Conservation (phyloP, 2,113 vertebrate genomes). For the Galeopterus variegatus region DNA sequence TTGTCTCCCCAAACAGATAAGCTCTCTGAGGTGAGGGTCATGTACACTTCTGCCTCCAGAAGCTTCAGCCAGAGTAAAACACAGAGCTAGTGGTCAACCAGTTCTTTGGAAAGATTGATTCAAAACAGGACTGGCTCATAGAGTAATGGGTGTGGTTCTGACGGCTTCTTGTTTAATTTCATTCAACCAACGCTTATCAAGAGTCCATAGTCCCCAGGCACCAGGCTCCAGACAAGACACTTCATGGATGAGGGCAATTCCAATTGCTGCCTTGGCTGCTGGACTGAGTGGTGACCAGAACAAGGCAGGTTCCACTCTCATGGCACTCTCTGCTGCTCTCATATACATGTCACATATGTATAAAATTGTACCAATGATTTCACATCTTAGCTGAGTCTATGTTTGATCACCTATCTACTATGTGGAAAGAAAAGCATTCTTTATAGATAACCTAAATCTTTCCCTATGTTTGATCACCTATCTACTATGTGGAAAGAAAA, state of each 20-base stretch:
- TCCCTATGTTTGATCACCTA: background rate
- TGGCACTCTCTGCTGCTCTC: background rate
- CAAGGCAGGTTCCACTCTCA: background rate
- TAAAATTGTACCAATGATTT: too few species aligned
- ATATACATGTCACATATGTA: background rate
- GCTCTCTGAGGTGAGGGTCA: background rate
- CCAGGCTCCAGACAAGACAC: background rate
- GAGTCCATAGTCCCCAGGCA: background rate
- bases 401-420: too few species aligned
- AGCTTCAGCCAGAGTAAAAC: background rate
- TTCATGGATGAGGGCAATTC: fast-evolving
- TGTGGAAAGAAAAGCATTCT: background rate
- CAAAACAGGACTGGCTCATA: background rate
- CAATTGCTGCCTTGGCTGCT: background rate
- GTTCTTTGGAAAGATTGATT: background rate
- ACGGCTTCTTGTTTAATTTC: background rate
- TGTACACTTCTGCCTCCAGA: background rate
- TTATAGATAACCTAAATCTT: background rate
- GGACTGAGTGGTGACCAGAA: fast-evolving
- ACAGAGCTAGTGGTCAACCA: background rate
- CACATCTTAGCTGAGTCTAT: background rate
- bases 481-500: background rate
- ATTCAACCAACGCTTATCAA: background rate
- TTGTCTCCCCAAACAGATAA: background rate
- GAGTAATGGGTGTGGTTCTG: too few species aligned